Evolutionary conservation across 2,113 vertebrate genomes (phyloP).

Genomic region (Oryzias curvinotus): DNA sequence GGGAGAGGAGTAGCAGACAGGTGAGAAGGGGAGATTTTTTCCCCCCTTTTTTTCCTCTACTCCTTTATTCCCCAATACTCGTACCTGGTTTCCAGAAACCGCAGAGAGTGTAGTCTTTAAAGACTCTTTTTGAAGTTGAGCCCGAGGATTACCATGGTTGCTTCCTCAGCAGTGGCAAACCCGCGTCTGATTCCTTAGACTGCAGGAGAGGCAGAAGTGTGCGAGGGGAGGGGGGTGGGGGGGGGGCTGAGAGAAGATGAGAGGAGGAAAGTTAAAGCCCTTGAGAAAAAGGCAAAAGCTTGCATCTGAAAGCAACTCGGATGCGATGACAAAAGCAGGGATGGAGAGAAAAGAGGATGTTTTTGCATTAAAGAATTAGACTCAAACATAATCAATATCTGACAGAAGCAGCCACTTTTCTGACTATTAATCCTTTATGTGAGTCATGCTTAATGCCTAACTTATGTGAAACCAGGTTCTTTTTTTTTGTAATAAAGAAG

Average conservation of each 20-base stretch:
- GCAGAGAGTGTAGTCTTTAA: slow-evolving; percentile 65
- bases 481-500: no score
- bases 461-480: no score
- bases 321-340: slow-evolving; percentile 41
- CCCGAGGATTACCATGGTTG: slow-evolving; percentile 70
- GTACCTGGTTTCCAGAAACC: slow-evolving; percentile 58
- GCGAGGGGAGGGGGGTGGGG: slow-evolving; percentile 8
- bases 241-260: slow-evolving; percentile 25
- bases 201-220: slow-evolving; percentile 23
- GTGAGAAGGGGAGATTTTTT: slow-evolving; percentile 34
- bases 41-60: neutral
- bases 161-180: slow-evolving; percentile 74
- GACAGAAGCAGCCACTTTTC: no score
- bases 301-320: slow-evolving; percentile 40
- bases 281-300: slow-evolving; percentile 41
- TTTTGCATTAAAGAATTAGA: neutral
- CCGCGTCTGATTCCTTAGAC: slow-evolving; percentile 67
- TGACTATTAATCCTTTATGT: no score
- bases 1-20: slow-evolving; percentile 32
- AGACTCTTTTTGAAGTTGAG: slow-evolving; percentile 75
- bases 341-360: slow-evolving; percentile 4
- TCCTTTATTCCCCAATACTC: slow-evolving; percentile 29
- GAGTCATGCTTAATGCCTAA: no score
- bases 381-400: no score
- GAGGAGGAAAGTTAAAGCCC: slow-evolving; percentile 43